Base-by-base conservation (phyloP, 2,888 invertebrate genomes). In the Laothoe populi region DNA sequence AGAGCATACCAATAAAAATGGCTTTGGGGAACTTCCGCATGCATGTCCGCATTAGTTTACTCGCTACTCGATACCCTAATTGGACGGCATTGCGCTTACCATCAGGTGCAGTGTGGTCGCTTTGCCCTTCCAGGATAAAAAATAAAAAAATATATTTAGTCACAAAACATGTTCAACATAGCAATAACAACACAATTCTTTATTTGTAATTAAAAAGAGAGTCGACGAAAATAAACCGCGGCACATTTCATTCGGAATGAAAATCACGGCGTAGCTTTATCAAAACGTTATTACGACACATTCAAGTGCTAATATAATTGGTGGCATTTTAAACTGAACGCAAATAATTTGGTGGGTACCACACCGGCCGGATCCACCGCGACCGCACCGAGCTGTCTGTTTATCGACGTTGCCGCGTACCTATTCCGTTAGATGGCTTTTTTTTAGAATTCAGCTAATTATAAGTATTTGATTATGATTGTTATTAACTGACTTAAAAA, bases 321-420 rank as follows among this genome's bases (percentile, higher is more conserved):
- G 68, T 68, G 72, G 74, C 77, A 76, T 70, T 84, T 83, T 86
- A 86, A 83, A 82, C 70, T 67, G 71, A 73, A 82, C 81, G 77
- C 84, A 87, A 87, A 87, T 87, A 86, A 87, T 87, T 85, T 86
- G 73, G 75, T 73, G 70, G 73, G 70, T 75, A 71, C 66, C 68
- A 63, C 63, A 64, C 60, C 48, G 53, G 65, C 64, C 61, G 60
- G 63, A 64, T 65, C 63, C 64, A 67, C 66, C 45, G 59, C 45
- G 13, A 67, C 66, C 45, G 59, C 45, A 16, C 35, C 63, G 57
- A 70, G 66, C 65, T 64, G 70, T 73, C 74, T 80, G 75, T 81
- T 81, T 79, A 80, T 81, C 70, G 71, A 74, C 69, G 68, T 71
- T 67, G 64, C 59, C 62, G 61, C 49, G 66, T 64, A 24, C 62